Evolutionary conservation across 1,140 invertebrate species (phyloP).

Genomic region (Calosoma granatense): DNA sequence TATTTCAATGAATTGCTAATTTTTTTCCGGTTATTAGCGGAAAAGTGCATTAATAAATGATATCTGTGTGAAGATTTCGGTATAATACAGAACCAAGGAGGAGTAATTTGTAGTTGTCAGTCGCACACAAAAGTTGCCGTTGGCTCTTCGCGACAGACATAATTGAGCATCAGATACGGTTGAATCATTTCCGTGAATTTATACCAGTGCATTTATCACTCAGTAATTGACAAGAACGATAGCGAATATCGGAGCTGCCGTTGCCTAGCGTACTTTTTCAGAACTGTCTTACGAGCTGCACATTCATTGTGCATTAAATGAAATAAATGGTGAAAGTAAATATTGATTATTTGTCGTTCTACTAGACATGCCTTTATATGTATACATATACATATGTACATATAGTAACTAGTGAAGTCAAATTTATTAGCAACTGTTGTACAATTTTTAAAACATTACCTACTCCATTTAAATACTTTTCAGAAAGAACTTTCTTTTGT

Average conservation of each 20-base stretch:
- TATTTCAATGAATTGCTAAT: too few species aligned
- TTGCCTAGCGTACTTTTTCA: background rate
- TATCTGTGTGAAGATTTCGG: background rate
- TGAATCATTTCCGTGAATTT: slow-evolving; percentile 8
- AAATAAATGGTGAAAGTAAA: too few species aligned
- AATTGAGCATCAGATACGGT: slow-evolving; percentile 4
- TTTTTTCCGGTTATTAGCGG: background rate
- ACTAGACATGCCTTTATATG: too few species aligned
- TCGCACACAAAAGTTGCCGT: background rate
- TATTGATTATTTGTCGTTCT: too few species aligned
- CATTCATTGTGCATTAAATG: too few species aligned
- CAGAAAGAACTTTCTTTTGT: too few species aligned
- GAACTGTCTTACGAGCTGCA: too few species aligned
- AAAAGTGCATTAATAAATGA: background rate
- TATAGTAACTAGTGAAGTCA: too few species aligned
- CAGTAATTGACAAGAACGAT: slow-evolving; percentile 2
- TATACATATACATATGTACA: too few species aligned
- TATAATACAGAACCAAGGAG: background rate
- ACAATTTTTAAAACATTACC: too few species aligned
- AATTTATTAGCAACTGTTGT: too few species aligned
- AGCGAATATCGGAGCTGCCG: background rate
- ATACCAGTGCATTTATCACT: background rate
- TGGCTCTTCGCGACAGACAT: background rate
- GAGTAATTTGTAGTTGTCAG: slow-evolving; percentile 1
- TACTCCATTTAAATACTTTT: too few species aligned